These are phyloP conservation scores for Apistogramma diplotaenia DNA, from an alignment of 2,113 vertebrate genomes.

Conservation along the genomic window DNA sequence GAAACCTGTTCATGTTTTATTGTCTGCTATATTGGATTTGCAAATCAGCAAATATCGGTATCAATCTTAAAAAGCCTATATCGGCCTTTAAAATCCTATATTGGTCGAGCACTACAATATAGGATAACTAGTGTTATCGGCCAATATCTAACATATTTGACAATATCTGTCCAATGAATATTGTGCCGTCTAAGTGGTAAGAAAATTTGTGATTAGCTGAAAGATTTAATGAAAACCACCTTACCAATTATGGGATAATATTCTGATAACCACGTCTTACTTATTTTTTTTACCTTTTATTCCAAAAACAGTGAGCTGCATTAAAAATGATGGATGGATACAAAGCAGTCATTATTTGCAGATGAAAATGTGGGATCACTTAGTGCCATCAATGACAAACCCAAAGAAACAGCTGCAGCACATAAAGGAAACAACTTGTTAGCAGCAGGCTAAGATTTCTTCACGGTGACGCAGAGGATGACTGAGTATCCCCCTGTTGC, in stretches of 20 bases:
- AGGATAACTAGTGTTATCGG: background rate
- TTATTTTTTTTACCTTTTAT: background rate
- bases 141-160: background rate
- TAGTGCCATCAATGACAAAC: background rate
- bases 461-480: slow-evolving; percentile 19
- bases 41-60: background rate
- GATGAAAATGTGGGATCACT: background rate
- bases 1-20: background rate
- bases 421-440: background rate
- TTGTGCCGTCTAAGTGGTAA: background rate
- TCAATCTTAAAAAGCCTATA: background rate
- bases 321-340: background rate
- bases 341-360: background rate
- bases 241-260: background rate
- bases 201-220: background rate
- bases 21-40: background rate
- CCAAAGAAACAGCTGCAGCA: slow-evolving; percentile 21
- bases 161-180: background rate
- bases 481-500: slow-evolving; percentile 22
- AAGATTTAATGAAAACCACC: background rate
- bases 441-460: slow-evolving; percentile 3
- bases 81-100: background rate
- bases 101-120: background rate
- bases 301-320: background rate
- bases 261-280: background rate